Base-by-base conservation (phyloP, 2,888 invertebrate genomes). In the Dexiosoma caninum region DNA sequence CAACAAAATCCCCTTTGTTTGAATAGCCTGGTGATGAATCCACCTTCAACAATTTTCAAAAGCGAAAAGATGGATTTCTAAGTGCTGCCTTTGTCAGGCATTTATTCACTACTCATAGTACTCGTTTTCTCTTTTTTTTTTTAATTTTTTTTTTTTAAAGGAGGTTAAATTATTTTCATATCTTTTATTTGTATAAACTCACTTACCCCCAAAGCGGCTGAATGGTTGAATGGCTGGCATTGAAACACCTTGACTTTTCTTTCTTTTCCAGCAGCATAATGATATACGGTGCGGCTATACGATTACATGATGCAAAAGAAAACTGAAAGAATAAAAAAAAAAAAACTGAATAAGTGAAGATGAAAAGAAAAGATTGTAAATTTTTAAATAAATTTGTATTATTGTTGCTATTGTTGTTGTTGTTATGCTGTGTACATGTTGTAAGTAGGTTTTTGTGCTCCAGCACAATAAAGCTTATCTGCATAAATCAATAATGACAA, bases 401-500 rank as follows among this genome's bases (percentile, higher is more conserved):
- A 16, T 32, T 60, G 16, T 46, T 37, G 27, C 59, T 75, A 14
- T 64, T 64, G 57, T 59, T 30, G n/a, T 32, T 60, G 16, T 46
- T 37, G 27, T 60, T 75, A 14, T 64, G 57, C 51, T 30, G 30
- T 44, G 37, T 35, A 44, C 42, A 51, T 66, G 23, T 62, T 60
- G 46, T 74, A 75, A 75, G 74, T 74, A 32, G 21, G 55, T 46
- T 67, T 62, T 60, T 51, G 64, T 59, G 71, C 71, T 80, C 60
- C 49, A 72, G 64, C 42, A 83, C 77, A 81, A 83, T 83, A 85
- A 84, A 84, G 86, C 87, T 87, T 87, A 87, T 87, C 87, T 87
- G 85, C 86, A 87, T 87, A 87, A 87, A 87, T 87, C 87, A 87
- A 87, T 87, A 87, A 85, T 86, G 83, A 60, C 75, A 83, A 37